phyloP scores from a whole-genome alignment of 1,140 invertebrate species.

The Brachionus paranguensis region DNA sequence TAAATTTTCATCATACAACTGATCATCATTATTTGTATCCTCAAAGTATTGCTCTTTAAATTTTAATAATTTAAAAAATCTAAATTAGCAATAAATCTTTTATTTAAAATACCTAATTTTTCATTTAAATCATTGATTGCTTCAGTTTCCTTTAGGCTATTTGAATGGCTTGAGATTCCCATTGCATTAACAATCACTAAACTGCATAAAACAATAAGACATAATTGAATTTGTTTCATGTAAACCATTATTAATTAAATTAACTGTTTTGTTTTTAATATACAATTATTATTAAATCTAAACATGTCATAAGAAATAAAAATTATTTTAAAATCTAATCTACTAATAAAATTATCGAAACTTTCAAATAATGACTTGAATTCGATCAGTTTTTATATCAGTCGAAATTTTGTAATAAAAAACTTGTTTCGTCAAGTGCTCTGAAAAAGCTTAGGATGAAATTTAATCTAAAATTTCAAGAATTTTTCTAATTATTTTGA shows the following conservation, averaged over 20 bases:
- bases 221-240: background rate
- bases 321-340: background rate
- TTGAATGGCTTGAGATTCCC: background rate
- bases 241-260: background rate
- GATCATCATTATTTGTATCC: background rate
- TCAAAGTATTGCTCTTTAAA: background rate
- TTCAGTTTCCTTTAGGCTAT: background rate
- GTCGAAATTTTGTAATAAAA: background rate
- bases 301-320: background rate
- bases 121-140: background rate
- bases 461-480: constrained; percentile 20
- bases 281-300: background rate
- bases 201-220: background rate
- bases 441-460: background rate
- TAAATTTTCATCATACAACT: background rate
- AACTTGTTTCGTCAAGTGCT: background rate
- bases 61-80: background rate
- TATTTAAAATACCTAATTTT: background rate
- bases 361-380: background rate
- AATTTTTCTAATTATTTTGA: background rate
- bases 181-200: background rate
- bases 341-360: background rate
- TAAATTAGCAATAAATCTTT: background rate
- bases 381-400: background rate
- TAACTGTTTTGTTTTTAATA: background rate